These are phyloP conservation scores for Sinella curviseta DNA, from an alignment of 1,140 invertebrate species.

Conservation along the genomic window DNA sequence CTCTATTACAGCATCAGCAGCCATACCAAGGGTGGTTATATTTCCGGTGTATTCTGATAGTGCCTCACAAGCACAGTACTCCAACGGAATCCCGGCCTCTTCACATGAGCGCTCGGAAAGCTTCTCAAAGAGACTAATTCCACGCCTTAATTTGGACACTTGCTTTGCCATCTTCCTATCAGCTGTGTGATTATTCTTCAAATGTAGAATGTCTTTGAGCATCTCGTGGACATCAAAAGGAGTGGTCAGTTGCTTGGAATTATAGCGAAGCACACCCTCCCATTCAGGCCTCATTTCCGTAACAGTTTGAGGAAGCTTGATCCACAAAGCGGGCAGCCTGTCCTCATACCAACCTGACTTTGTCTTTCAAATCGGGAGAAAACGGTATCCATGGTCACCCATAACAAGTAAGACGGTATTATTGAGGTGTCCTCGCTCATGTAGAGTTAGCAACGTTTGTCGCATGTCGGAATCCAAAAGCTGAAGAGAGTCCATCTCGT, in stretches of 20 bases:
- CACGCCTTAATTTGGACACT: not conserved
- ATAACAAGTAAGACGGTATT: constrained; percentile 47
- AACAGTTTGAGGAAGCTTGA: constrained; percentile 35
- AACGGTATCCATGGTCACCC: constrained; percentile 51
- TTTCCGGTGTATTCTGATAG: too few species aligned
- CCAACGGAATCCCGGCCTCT: not conserved
- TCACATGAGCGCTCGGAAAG: not conserved
- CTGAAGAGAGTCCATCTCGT: constrained; percentile 9
- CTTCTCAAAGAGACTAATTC: not conserved
- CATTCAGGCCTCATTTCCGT: constrained; percentile 52
- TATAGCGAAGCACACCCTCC: constrained; percentile 53
- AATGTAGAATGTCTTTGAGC: not conserved
- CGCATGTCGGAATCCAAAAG: constrained; percentile 21
- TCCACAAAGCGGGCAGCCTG: constrained; percentile 44
- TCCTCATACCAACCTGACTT: constrained; percentile 49
- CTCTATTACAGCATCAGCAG: too few species aligned
- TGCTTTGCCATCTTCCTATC: not conserved
- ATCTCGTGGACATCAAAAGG: not conserved
- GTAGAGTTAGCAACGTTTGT: constrained; percentile 16
- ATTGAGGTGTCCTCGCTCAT: not conserved
- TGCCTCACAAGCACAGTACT: not conserved
- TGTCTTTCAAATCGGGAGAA: constrained; percentile 31
- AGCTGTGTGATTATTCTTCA: too few species aligned
- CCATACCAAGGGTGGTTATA: too few species aligned
- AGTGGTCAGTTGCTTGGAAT: constrained; percentile 45